Evolutionary conservation across 2,797 vertebrate genomes (phyloP).

Genomic region (Eulemur rubriventer): DNA sequence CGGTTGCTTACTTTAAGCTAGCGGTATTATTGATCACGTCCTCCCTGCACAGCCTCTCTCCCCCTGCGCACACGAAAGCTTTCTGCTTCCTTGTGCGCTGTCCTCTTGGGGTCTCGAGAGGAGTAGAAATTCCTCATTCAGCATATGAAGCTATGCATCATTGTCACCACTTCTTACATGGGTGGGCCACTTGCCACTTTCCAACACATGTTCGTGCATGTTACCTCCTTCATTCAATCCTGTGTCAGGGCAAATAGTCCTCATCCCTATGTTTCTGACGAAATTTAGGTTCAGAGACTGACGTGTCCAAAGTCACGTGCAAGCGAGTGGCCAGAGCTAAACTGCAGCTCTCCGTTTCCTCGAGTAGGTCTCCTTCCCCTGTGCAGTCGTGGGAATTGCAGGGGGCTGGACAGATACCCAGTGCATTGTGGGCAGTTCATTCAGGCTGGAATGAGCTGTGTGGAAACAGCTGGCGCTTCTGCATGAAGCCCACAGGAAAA

Average conservation of each 20-base stretch:
- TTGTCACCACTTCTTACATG: neutral
- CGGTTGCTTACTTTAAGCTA: neutral
- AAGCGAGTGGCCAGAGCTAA: neutral
- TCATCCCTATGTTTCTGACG: neutral
- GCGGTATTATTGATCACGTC: neutral
- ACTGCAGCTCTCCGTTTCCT: neutral
- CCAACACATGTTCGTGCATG: rapidly evolving
- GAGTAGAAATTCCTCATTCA: neutral
- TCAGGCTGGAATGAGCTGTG: neutral
- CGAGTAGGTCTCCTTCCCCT: rapidly evolving
- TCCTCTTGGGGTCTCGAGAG: neutral
- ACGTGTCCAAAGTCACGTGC: neutral
- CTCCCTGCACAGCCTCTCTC: neutral
- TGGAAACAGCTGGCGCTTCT: neutral
- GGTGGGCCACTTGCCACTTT: neutral
- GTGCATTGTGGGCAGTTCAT: neutral
- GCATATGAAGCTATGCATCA: too few relatives aligned
- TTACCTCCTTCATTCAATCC: neutral
- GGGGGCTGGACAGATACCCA: neutral
- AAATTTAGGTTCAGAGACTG: neutral
- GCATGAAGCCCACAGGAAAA: neutral
- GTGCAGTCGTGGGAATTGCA: neutral
- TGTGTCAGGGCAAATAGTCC: too few relatives aligned
- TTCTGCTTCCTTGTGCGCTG: neutral
- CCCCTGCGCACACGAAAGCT: neutral